These are phyloP conservation scores for Synergus gifuensis DNA, from an alignment of 2,888 invertebrate genomes.

Conservation along the genomic window DNA sequence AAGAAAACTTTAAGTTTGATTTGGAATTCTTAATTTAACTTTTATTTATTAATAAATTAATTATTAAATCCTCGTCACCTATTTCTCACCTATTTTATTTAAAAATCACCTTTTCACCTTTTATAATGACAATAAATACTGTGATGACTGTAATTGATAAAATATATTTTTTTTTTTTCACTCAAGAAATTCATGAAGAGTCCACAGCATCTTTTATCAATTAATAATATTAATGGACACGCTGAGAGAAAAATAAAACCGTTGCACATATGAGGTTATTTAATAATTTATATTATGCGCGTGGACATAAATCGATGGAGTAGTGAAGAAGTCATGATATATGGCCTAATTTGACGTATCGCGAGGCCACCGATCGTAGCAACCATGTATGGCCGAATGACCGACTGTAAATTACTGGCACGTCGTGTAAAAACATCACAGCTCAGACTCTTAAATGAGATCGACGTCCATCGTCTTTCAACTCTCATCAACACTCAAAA, in stretches of 20 bases:
- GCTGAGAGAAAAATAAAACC: slow-evolving; percentile 49
- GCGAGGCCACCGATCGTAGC: slow-evolving; percentile 71
- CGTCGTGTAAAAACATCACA: slow-evolving; percentile 71
- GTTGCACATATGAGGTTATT: slow-evolving; percentile 65
- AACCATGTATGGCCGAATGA: slow-evolving; percentile 75
- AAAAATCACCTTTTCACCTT: too few species aligned
- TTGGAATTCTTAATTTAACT: too few species aligned
- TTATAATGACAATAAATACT: too few species aligned
- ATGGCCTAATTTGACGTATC: slow-evolving; percentile 77
- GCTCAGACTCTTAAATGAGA: slow-evolving; percentile 62
- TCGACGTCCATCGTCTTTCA: slow-evolving; percentile 68
- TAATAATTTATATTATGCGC: slow-evolving; percentile 77
- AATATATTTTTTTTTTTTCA: too few species aligned
- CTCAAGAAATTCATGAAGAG: neutral
- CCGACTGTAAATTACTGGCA: slow-evolving; percentile 77
- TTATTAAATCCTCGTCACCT: too few species aligned
- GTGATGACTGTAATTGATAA: too few species aligned
- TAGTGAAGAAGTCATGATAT: slow-evolving; percentile 75
- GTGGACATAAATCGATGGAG: slow-evolving; percentile 74
- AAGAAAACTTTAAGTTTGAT: too few species aligned
- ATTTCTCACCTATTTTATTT: too few species aligned
- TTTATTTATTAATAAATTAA: too few species aligned
- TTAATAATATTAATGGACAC: slow-evolving; percentile 17
- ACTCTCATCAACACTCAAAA: slow-evolving; percentile 71
- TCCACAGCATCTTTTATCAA: neutral